phyloP scores from a whole-genome alignment of 2,797 vertebrate genomes.

The Pseudomugil gertrudae region DNA sequence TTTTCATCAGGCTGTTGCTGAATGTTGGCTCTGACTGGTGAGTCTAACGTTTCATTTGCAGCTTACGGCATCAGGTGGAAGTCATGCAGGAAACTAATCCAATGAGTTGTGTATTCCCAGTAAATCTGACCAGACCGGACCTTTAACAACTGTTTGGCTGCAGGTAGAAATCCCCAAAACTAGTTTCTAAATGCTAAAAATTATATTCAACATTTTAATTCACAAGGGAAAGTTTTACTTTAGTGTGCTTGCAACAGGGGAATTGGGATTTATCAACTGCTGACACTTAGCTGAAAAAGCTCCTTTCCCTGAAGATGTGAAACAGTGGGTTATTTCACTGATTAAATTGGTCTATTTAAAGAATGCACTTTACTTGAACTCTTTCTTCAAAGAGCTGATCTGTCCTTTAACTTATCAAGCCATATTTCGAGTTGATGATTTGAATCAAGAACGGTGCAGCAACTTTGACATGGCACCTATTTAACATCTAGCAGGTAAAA shows the following conservation, averaged over 20 bases:
- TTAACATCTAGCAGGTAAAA: conserved; percentile 23
- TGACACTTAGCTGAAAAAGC: conserved; percentile 23
- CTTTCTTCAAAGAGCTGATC: conserved; percentile 33
- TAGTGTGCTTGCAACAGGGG: conserved; percentile 15
- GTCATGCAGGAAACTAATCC: neutral
- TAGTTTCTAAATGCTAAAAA: no score
- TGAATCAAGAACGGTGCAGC: conserved; percentile 2
- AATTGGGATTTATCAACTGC: conserved; percentile 28
- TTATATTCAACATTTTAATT: no score
- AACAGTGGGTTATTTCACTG: conserved; percentile 30
- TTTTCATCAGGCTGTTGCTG: conserved; percentile 11
- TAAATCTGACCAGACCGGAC: neutral
- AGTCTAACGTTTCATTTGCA: neutral
- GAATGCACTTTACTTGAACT: conserved; percentile 58
- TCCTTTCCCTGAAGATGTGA: conserved; percentile 11
- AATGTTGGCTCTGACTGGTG: conserved; percentile 1
- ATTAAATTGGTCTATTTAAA: conserved; percentile 57
- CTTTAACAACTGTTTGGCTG: no score
- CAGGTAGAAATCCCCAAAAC: neutral
- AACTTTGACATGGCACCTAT: conserved; percentile 27
- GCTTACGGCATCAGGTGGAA: conserved; percentile 5
- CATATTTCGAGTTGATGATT: conserved; percentile 20
- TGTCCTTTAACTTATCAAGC: conserved; percentile 28
- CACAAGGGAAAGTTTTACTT: conserved; percentile 20
- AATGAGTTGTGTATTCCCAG: neutral